These are phyloP conservation scores for Lithophane socia DNA, from an alignment of 2,888 invertebrate species.

Conservation along the genomic window DNA sequence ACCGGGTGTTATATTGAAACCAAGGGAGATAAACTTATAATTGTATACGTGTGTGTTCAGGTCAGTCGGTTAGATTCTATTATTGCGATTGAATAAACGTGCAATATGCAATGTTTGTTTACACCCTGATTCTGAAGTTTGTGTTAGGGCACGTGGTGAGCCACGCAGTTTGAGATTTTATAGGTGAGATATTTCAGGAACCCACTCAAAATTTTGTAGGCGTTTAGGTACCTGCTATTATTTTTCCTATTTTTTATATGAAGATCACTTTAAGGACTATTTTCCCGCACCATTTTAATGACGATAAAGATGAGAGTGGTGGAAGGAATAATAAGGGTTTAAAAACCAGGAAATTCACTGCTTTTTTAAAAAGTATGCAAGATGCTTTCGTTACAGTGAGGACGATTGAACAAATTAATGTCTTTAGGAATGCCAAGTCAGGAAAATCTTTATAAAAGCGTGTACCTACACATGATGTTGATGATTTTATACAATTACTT, in stretches of 20 bases:
- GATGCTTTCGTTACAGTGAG: not conserved
- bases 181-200: constrained; percentile 11
- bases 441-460: not conserved
- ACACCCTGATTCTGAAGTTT: constrained; percentile 35
- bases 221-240: not conserved
- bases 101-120: constrained; percentile 42
- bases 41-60: constrained; percentile 5
- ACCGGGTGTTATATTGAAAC: constrained; percentile 12
- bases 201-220: not conserved
- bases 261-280: not conserved
- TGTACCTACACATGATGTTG: not conserved
- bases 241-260: not conserved
- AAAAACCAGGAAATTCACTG: not conserved
- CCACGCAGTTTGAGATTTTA: constrained; percentile 24
- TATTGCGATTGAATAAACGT: constrained; percentile 36
- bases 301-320: too few relatives aligned
- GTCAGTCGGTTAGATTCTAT: constrained; percentile 33
- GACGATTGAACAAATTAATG: not conserved
- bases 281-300: too few relatives aligned
- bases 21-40: constrained; percentile 4
- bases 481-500: constrained; percentile 3
- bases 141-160: constrained; percentile 26
- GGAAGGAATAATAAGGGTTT: too few relatives aligned
- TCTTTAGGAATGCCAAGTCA: too few relatives aligned
- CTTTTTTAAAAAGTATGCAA: not conserved